Conservation (phyloP, 2,797 vertebrate genomes). For the Bufotes viridis region DNA sequence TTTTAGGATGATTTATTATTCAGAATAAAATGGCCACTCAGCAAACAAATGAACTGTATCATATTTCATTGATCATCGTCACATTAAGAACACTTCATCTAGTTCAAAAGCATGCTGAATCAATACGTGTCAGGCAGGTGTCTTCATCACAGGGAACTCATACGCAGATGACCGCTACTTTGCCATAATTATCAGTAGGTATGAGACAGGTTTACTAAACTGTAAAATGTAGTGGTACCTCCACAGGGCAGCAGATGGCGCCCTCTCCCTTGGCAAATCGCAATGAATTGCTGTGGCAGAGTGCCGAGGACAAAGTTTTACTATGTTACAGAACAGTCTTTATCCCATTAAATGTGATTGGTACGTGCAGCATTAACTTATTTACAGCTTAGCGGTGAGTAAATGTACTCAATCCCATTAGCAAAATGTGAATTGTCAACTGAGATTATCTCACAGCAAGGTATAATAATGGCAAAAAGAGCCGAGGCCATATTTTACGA, state of each 20-base stretch:
- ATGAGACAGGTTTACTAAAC: constrained; percentile 20
- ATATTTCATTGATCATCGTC: constrained; percentile 52
- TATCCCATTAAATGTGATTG: neutral
- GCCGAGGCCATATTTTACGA: neutral
- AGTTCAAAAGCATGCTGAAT: constrained; percentile 23
- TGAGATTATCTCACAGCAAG: neutral
- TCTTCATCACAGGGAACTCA: constrained; percentile 34
- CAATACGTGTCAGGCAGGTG: constrained; percentile 48
- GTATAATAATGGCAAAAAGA: neutral
- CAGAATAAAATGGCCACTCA: neutral
- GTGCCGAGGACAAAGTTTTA: constrained; percentile 2
- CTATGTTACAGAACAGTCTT: neutral
- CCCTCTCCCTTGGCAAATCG: constrained; percentile 71
- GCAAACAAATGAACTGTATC: constrained; percentile 41
- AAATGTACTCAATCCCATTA: neutral
- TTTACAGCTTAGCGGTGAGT: constrained; percentile 2
- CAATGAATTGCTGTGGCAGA: constrained; percentile 63
- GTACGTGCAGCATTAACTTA: neutral
- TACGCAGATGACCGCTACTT: constrained; percentile 33
- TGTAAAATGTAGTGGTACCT: constrained; percentile 66
- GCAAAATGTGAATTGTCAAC: neutral
- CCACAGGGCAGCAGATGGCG: constrained; percentile 79
- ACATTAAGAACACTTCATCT: constrained; percentile 44
- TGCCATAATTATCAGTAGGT: constrained; percentile 22
- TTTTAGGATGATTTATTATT: neutral